Conservation (phyloP, 2,113 vertebrate genomes). For the Cyprinodon tularosa region DNA sequence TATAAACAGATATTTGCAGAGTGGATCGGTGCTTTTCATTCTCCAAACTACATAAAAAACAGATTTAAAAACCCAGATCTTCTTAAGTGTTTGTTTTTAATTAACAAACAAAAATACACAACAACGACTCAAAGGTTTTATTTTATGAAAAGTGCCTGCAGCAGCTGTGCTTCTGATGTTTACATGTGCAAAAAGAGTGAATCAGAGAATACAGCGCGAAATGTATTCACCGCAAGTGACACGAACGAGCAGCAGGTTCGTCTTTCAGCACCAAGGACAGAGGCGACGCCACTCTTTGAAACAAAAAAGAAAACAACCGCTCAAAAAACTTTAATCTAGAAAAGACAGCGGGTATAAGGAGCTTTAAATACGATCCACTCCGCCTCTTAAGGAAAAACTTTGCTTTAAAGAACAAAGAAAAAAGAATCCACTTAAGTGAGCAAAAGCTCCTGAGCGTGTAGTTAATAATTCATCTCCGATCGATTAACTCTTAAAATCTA, state of each 20-base stretch:
- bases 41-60: neutral
- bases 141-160: neutral
- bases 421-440: neutral
- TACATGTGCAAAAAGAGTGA: conserved; percentile 18
- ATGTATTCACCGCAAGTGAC: neutral
- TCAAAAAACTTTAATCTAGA: neutral
- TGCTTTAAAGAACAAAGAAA: conserved; percentile 30
- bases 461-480: conserved; percentile 8
- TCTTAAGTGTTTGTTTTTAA: neutral
- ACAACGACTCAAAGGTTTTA: neutral
- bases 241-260: neutral
- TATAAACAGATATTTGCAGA: neutral
- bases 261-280: conserved; percentile 71
- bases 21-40: neutral
- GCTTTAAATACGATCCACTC: neutral
- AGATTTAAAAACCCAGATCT: neutral
- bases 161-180: conserved; percentile 37
- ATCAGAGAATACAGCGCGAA: neutral
- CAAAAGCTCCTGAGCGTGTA: conserved; percentile 11
- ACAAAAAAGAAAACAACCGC: neutral
- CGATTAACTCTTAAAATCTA: conserved; percentile 13
- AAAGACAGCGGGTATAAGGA: neutral
- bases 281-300: conserved; percentile 29
- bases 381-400: conserved; percentile 27
- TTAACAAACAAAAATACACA: neutral